Evolutionary conservation across 2,888 invertebrate species (phyloP), one percentile per base, ranked within the genome.

Genomic region (Clitarchus hookeri): DNA sequence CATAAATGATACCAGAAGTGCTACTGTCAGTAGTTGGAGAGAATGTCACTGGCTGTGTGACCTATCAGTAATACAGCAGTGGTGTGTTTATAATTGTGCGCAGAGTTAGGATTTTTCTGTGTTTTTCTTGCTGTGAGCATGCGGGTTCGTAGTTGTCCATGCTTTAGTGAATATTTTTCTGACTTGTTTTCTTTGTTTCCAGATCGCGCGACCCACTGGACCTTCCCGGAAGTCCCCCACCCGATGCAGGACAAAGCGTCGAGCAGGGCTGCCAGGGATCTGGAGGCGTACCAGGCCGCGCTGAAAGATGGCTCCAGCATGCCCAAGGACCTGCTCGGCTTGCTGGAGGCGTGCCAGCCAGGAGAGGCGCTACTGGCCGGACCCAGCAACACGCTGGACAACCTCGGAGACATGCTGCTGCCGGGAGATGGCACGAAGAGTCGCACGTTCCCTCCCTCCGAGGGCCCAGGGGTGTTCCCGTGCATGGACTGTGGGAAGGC

Each of bases 401-500:
- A n/a, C n/a, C 19, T 19, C 8, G 65, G 65, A 9, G 65, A 65
- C 13, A 19, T 9, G n/a, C 16, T 48, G n/a, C 65, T 19, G 8
- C 65, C 23, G 12, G 19, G 23, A 9, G 65, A 65, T 16, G 65
- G 65, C 8, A n/a, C 23, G 1, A n/a, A n/a, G 65, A n/a, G 65
- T n/a, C 65, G 65, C 65, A 36, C 44, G 25, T 54, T 83, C 65
- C 36, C 83, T 23, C 0, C 86, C 19, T 53, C 86, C 0, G 86
- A 84, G 79, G 86, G 86, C 12, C 86, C 86, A 48, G 86, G 86
- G 4, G 53, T 86, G n/a, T 86, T 86, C 79, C 25, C 79, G 23
- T 87, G 87, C 83, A 53, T 53, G 36, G 80, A 79, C 13, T 87
- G 87, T 44, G 87, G 87, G 65, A 86, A 86, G 26, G 77, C 54